Conservation (phyloP, 2,888 invertebrate genomes). For the Yponomeuta evonymella region DNA sequence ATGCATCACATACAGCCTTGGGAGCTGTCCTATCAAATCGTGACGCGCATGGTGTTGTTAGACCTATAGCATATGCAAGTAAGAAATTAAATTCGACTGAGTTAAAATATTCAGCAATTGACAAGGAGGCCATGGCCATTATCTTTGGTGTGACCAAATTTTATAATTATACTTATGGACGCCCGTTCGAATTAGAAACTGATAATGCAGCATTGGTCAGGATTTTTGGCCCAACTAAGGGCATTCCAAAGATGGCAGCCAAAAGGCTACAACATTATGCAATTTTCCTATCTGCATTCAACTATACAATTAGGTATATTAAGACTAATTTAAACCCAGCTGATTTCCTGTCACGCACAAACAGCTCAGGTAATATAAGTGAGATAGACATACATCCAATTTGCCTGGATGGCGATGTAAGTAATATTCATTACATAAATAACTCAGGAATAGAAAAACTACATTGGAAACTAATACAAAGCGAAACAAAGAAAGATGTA, state of each 20-base stretch:
- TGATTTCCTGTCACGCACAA: too few species aligned
- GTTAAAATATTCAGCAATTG: slow-evolving; percentile 14
- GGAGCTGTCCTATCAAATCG: not conserved
- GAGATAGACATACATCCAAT: too few species aligned
- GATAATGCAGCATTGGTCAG: slow-evolving; percentile 1
- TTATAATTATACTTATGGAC: not conserved
- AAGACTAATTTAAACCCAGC: too few species aligned
- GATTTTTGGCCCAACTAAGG: not conserved
- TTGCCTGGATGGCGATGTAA: too few species aligned
- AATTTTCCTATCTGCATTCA: too few species aligned
- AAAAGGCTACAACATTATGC: too few species aligned
- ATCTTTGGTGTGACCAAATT: slow-evolving; percentile 6
- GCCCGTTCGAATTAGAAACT: slow-evolving; percentile 2
- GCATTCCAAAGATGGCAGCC: slow-evolving; percentile 10
- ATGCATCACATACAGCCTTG: not conserved
- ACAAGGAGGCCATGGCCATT: not conserved
- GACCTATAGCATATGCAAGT: not conserved
- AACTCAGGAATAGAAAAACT: too few species aligned
- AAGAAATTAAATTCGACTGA: slow-evolving; percentile 9
- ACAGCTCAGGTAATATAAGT: too few species aligned
- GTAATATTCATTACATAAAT: too few species aligned
- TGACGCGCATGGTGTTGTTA: not conserved
- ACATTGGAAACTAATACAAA: not conserved
- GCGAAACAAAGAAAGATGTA: not conserved
- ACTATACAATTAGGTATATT: too few species aligned